A percentile compares a stretch with the other conserved stretches of the same genome.
Evolutionary conservation across 2,797 vertebrate species (phyloP).

Genomic region (Cyprinodon diabolis): DNA sequence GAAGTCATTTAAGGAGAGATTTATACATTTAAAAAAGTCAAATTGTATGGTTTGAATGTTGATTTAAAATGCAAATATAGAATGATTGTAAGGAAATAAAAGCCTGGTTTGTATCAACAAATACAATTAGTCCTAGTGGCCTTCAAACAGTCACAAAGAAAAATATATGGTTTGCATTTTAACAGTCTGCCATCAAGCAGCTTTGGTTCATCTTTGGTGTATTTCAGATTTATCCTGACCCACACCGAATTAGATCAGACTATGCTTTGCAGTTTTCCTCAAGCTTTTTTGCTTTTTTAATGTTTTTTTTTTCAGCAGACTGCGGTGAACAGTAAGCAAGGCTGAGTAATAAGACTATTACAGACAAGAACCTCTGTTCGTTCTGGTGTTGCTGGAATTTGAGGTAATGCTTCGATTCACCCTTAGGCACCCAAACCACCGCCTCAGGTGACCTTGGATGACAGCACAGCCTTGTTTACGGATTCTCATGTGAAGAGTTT

Average conservation of each 20-base stretch:
- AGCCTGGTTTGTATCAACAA: not conserved
- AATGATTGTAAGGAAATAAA: no score
- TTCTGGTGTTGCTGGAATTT: not conserved
- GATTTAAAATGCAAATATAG: no score
- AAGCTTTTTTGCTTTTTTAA: slow-evolving; percentile 22
- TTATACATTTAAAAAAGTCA: no score
- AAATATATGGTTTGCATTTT: slow-evolving; percentile 14
- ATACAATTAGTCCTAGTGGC: not conserved
- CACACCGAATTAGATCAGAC: slow-evolving; percentile 30
- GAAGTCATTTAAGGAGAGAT: no score
- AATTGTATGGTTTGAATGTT: no score
- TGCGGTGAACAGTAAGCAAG: slow-evolving; percentile 9
- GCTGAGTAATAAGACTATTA: slow-evolving; percentile 1
- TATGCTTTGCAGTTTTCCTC: not conserved
- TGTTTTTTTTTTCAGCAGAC: not conserved
- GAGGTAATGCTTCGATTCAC: slow-evolving; percentile 9
- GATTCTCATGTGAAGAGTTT: slow-evolving; percentile 8
- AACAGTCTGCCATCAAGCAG: not conserved
- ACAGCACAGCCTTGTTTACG: not conserved
- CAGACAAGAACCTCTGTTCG: slow-evolving; percentile 18
- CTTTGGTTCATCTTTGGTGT: slow-evolving; percentile 21
- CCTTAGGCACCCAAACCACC: slow-evolving; percentile 1
- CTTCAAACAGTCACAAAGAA: slow-evolving; percentile 4
- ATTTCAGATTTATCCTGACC: slow-evolving; percentile 15
- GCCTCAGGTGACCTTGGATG: slow-evolving; percentile 3